Percentiles rank a stretch among this genome's conserved stretches.
These are phyloP conservation scores for Agelas oroides DNA, from an alignment of 37 sponge, comb jelly and placozoan species.

Conservation along the genomic window DNA sequence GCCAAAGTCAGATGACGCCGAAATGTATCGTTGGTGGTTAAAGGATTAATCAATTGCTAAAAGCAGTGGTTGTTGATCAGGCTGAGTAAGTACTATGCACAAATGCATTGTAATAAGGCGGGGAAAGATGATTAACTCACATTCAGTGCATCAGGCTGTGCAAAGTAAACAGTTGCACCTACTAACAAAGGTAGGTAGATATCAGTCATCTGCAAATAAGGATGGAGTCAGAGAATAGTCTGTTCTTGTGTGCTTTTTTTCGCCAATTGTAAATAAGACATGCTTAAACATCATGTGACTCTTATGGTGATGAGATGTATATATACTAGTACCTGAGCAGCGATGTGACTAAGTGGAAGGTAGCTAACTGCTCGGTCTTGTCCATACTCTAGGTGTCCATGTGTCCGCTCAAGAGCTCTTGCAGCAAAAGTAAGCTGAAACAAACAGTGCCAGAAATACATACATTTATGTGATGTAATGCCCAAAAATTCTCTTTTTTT, in stretches of 20 bases:
- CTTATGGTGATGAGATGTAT: too few species aligned
- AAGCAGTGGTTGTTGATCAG: too few species aligned
- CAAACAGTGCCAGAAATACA: background rate
- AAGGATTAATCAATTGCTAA: too few species aligned
- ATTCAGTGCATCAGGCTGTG: slow-evolving; percentile 88
- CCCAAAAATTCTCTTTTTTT: too few species aligned
- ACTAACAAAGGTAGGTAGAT: slow-evolving; percentile 38
- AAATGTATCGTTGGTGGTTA: too few species aligned
- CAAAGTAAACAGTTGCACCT: slow-evolving; percentile 60
- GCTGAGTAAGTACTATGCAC: too few species aligned
- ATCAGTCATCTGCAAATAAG: slow-evolving; percentile 55
- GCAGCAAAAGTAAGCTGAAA: slow-evolving; percentile 52
- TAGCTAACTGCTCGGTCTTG: slow-evolving; percentile 44
- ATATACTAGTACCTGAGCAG: slow-evolving; percentile 44
- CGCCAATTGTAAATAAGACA: too few species aligned
- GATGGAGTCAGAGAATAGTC: too few species aligned
- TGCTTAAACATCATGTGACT: background rate
- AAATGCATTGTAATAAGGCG: too few species aligned
- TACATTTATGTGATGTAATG: background rate
- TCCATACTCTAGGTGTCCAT: background rate
- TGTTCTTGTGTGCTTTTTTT: too few species aligned
- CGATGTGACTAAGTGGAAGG: slow-evolving; percentile 75
- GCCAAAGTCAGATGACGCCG: too few species aligned
- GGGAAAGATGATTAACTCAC: slow-evolving; percentile 19
- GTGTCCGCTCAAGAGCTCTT: slow-evolving; percentile 12